Conservation (phyloP, 2,797 vertebrate genomes). For the Triplophysa bombifrons region DNA sequence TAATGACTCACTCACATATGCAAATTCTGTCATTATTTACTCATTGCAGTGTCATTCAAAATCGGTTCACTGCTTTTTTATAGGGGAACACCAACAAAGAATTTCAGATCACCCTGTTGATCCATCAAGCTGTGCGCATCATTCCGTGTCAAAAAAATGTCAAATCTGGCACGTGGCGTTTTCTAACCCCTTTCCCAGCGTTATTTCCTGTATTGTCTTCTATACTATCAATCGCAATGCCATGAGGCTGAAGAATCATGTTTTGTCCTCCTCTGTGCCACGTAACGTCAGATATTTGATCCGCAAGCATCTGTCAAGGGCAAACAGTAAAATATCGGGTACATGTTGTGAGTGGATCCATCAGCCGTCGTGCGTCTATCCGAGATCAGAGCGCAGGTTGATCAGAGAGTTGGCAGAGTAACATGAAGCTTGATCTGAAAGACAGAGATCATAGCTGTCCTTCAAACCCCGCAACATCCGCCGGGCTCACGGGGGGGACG, state of each 20-base stretch:
- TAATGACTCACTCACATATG: not conserved
- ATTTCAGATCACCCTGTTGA: not conserved
- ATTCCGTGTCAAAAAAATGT: not conserved
- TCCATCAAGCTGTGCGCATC: too few relatives aligned
- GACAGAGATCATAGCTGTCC: constrained; percentile 60
- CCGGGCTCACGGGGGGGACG: constrained; percentile 20
- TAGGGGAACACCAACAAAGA: not conserved
- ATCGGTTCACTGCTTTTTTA: not conserved
- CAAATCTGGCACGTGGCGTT: not conserved
- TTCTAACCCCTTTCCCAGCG: not conserved
- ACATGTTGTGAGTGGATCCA: constrained; percentile 52
- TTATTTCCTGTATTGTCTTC: not conserved
- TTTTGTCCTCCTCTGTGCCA: not conserved
- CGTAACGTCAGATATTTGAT: constrained; percentile 32
- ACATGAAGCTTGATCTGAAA: constrained; percentile 58
- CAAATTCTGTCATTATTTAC: constrained; percentile 9
- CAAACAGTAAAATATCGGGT: constrained; percentile 46
- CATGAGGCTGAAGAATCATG: not conserved
- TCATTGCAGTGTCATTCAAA: not conserved
- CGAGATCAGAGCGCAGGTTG: constrained; percentile 54
- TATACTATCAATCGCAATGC: not conserved
- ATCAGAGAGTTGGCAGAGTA: constrained; percentile 56
- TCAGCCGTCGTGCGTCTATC: constrained; percentile 53
- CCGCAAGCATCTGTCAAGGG: constrained; percentile 55
- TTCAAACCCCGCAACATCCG: constrained; percentile 53